Evolutionary conservation across 1,140 invertebrate species (phyloP).

Genomic region (Hyles euphorbiae): DNA sequence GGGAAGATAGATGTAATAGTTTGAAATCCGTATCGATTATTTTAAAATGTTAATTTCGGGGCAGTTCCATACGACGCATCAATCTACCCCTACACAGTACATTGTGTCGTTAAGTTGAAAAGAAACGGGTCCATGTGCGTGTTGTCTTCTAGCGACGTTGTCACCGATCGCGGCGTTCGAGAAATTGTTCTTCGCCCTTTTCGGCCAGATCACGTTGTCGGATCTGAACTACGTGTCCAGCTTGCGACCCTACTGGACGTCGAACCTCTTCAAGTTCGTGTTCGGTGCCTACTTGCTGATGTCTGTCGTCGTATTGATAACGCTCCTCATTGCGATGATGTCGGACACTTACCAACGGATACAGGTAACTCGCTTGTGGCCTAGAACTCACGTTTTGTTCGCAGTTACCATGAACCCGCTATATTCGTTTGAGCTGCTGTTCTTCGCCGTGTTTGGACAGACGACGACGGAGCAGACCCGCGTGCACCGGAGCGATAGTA

Average conservation of each 20-base stretch:
- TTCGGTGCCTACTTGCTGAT: slow-evolving; percentile 99
- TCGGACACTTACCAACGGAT: slow-evolving; percentile 99
- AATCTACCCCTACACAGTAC: slow-evolving; percentile 51
- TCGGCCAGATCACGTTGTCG: slow-evolving; percentile 95
- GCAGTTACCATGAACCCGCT: slow-evolving; percentile 92
- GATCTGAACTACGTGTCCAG: slow-evolving; percentile 84
- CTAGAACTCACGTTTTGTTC: slow-evolving; percentile 76
- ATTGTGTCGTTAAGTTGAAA: slow-evolving; percentile 26
- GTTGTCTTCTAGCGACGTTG: slow-evolving; percentile 83
- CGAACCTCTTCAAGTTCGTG: slow-evolving; percentile 88
- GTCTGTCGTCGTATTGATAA: slow-evolving; percentile 97
- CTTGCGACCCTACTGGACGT: slow-evolving; percentile 83
- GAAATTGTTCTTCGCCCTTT: slow-evolving; percentile 98
- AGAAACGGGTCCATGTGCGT: slow-evolving; percentile 58
- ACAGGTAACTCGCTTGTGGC: slow-evolving; percentile 79
- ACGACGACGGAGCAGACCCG: slow-evolving; percentile 90
- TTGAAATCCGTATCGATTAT: slow-evolving; percentile 1
- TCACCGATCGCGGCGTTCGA: slow-evolving; percentile 94
- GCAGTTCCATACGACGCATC: slow-evolving; percentile 30
- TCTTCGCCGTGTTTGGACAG: slow-evolving; percentile 99
- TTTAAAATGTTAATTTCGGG: neutral
- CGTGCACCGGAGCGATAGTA: slow-evolving; percentile 77
- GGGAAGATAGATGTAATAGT: slow-evolving; percentile 25
- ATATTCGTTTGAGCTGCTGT: slow-evolving; percentile 96
- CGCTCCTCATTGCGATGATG: slow-evolving; percentile 99